Percentiles rank a stretch among this genome's conserved stretches.
These are phyloP conservation scores for Lampris incognitus DNA, from an alignment of 2,113 vertebrate genomes.

Conservation along the genomic window DNA sequence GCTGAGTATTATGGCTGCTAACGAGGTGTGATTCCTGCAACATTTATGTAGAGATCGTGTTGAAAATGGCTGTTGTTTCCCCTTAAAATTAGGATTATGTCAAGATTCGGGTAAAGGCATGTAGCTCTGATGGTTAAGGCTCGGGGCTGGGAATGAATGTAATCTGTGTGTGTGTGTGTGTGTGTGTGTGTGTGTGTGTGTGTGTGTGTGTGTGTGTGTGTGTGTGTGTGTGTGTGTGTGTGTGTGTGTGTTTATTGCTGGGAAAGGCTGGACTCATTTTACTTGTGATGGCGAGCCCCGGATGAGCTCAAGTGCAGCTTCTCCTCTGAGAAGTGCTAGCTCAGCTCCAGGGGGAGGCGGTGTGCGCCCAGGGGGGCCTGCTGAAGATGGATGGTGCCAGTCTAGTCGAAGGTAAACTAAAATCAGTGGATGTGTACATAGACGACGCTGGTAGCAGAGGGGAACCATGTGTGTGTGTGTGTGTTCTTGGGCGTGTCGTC, in stretches of 20 bases:
- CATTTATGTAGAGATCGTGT: too few species aligned
- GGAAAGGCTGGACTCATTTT: neutral
- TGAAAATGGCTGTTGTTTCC: too few species aligned
- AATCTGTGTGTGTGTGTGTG: conserved; percentile 3
- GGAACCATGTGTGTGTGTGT: conserved; percentile 13
- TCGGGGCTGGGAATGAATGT: neutral
- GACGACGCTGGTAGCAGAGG: conserved; percentile 21
- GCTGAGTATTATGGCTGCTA: too few species aligned
- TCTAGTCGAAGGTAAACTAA: conserved; percentile 67
- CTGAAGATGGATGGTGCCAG: conserved; percentile 66
- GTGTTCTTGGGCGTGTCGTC: neutral
- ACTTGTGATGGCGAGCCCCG: conserved; percentile 19
- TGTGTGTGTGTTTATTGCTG: conserved; percentile 14
- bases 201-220: too few species aligned
- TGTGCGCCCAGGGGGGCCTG: conserved; percentile 25
- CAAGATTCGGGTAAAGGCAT: too few species aligned
- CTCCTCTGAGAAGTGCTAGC: conserved; percentile 68
- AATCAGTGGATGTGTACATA: conserved; percentile 57
- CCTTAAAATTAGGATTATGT: too few species aligned
- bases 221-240: conserved; percentile 30
- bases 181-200: neutral
- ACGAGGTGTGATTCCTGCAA: too few species aligned
- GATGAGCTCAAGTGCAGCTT: conserved; percentile 50
- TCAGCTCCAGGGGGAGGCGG: conserved; percentile 70
- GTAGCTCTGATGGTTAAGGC: too few species aligned